Base-by-base conservation (phyloP, 2,113 vertebrate species). In the Sturnira hondurensis region DNA sequence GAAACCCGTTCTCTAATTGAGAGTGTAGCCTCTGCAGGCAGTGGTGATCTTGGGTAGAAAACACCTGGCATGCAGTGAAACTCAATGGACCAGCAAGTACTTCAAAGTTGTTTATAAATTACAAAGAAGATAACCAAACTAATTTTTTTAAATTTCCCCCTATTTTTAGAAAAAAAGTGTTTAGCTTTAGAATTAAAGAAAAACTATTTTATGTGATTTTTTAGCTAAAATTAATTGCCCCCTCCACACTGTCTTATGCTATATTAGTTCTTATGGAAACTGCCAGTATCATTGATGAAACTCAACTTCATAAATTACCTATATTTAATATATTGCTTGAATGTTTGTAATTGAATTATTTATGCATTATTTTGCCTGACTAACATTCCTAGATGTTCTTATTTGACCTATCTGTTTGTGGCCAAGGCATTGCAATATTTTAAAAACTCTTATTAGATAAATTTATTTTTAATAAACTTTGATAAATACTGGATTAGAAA, bases 1-100 rank as follows among this genome's bases (percentile, higher is more conserved):
- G 19, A 50, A 38, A 33, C 1, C 7, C 9, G 5, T 5, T 74
- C 16, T 68, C 31, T 4, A 28, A 7, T 26, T 36, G 22, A 1
- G 16, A 24, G 15, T 3, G 0, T 3, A 52, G 19, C 43, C 33
- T 58, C 26, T 41, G 41, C 2, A 41, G 65, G 56, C 20, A 36
- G 13, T 10, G 47, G 17, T 28, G 67, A 15, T 7, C 1, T 8
- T n/a, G 61, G 16, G 6, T 14, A 47, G 58, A 31, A 47, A 28
- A 47, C 17, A 74, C n/a, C 22, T 1, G 13, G 28, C 22, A 38
- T 2, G 15, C n/a, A 56, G 50, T 7, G 17, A 47, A 56, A 12
- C 5, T 52, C 28, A 13, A 11, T 0, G 8, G 4, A 31, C 4
- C 11, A 52, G 5, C 20, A 45, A 11, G 17, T 19, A n/a, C 17